These are phyloP conservation scores for Eunapius fragilis DNA, from an alignment of 37 sponge, comb jelly and placozoan species.

Conservation along the genomic window DNA sequence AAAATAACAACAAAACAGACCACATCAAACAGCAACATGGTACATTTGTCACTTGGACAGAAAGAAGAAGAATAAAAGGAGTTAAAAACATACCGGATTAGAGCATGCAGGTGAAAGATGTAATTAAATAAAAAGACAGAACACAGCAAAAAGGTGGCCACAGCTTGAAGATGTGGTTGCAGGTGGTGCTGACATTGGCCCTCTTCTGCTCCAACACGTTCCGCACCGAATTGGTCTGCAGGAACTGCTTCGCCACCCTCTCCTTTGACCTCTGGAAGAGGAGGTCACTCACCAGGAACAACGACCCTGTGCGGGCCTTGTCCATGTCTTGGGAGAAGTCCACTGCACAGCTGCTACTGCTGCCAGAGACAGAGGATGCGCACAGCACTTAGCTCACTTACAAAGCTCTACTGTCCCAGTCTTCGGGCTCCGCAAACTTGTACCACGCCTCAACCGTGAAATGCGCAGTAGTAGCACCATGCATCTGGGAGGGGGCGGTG, in stretches of 20 bases:
- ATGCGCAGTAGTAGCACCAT: not conserved
- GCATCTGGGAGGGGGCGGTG: not conserved
- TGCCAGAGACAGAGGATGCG: slow-evolving; percentile 3
- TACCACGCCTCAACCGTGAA: slow-evolving; percentile 18
- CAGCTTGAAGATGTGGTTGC: slow-evolving; percentile 52
- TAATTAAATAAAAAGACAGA: too few species aligned
- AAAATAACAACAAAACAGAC: too few species aligned
- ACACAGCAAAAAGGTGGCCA: slow-evolving; percentile 2
- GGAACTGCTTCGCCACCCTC: slow-evolving; percentile 51
- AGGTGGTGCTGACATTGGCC: not conserved
- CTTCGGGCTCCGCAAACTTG: slow-evolving; percentile 56
- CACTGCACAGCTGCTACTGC: not conserved
- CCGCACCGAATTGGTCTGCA: slow-evolving; percentile 9
- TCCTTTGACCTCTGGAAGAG: slow-evolving; percentile 47
- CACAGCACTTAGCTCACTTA: slow-evolving; percentile 43
- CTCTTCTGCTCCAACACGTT: slow-evolving; percentile 10
- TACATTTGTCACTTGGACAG: too few species aligned
- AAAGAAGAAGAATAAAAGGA: too few species aligned
- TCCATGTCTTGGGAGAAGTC: slow-evolving; percentile 25
- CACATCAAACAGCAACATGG: too few species aligned
- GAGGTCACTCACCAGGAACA: slow-evolving; percentile 56
- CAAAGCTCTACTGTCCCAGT: slow-evolving; percentile 3
- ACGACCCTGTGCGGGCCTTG: slow-evolving; percentile 25
- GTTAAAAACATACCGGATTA: too few species aligned
- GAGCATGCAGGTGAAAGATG: too few species aligned